Conservation (phyloP, 1,140 invertebrate species). For the Cyphomyrmex costatus region DNA sequence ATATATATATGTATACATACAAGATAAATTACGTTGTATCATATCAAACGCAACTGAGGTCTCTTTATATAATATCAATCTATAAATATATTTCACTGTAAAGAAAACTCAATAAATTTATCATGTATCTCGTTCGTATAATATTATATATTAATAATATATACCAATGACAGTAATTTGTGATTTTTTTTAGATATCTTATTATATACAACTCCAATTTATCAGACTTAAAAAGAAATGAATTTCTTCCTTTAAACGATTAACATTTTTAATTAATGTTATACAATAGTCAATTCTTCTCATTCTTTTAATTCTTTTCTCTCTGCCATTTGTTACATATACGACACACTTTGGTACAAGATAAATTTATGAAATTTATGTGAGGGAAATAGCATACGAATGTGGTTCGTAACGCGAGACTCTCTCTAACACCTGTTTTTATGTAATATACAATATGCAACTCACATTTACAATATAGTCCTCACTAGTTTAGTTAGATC, state of each 20-base stretch:
- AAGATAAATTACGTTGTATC: slow-evolving; percentile 54
- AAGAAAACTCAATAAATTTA: slow-evolving; percentile 59
- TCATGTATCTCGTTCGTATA: slow-evolving; percentile 50
- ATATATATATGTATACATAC: not conserved
- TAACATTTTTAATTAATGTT: not conserved
- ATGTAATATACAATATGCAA: slow-evolving; percentile 29
- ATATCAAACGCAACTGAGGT: slow-evolving; percentile 55
- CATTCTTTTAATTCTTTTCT: not conserved
- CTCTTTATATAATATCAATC: slow-evolving; percentile 43
- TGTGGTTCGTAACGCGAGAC: slow-evolving; percentile 4
- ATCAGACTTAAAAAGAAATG: not conserved
- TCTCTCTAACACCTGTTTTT: slow-evolving; percentile 41
- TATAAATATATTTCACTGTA: slow-evolving; percentile 54
- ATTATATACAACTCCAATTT: not conserved
- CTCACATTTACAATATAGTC: slow-evolving; percentile 40
- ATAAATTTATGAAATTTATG: slow-evolving; percentile 48
- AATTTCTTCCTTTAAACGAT: slow-evolving; percentile 20
- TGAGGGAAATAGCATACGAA: not conserved
- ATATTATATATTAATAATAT: slow-evolving; percentile 38
- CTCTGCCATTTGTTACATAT: slow-evolving; percentile 21
- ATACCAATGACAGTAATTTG: slow-evolving; percentile 17
- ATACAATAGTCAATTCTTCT: slow-evolving; percentile 29
- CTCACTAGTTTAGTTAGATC: slow-evolving; percentile 45
- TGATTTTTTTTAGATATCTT: slow-evolving; percentile 14
- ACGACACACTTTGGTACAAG: slow-evolving; percentile 33